phyloP scores from a whole-genome alignment of 2,888 invertebrate genomes.

The Ormia ochracea region DNA sequence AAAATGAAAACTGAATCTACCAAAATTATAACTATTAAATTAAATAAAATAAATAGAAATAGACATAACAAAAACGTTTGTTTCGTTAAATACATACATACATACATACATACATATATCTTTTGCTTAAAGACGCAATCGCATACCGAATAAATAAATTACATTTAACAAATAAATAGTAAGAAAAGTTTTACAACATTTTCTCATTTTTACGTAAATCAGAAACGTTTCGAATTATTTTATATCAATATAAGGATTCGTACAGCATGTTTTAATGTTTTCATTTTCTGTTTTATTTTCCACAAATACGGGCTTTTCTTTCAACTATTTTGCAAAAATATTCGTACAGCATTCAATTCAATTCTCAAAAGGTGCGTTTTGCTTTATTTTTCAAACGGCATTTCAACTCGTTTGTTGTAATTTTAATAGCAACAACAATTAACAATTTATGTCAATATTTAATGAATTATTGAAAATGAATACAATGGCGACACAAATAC shows the following conservation, averaged over 20 bases:
- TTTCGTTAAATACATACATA: not conserved
- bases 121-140: not conserved
- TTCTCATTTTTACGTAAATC: constrained; percentile 36
- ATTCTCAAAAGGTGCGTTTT: constrained; percentile 23
- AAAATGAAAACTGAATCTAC: constrained; percentile 57
- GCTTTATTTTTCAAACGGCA: not conserved
- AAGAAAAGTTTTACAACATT: constrained; percentile 45
- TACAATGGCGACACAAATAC: constrained; percentile 24
- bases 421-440: constrained; percentile 18
- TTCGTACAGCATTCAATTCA: constrained; percentile 9
- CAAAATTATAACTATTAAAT: constrained; percentile 45
- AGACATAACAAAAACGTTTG: constrained; percentile 12
- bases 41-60: constrained; percentile 16
- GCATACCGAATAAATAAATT: constrained; percentile 26
- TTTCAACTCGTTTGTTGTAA: constrained; percentile 34
- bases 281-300: constrained; percentile 24
- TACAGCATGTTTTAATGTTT: constrained; percentile 53
- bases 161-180: constrained; percentile 27
- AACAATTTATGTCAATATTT: constrained; percentile 41
- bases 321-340: constrained; percentile 51
- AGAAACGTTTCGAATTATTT: constrained; percentile 48
- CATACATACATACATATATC: too few species aligned
- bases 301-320: constrained; percentile 24
- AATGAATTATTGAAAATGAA: constrained; percentile 41
- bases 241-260: constrained; percentile 49